Evolutionary conservation across 2,888 invertebrate genomes (phyloP), one percentile per base, ranked within the genome.

Genomic region (Melieria omissa): DNA sequence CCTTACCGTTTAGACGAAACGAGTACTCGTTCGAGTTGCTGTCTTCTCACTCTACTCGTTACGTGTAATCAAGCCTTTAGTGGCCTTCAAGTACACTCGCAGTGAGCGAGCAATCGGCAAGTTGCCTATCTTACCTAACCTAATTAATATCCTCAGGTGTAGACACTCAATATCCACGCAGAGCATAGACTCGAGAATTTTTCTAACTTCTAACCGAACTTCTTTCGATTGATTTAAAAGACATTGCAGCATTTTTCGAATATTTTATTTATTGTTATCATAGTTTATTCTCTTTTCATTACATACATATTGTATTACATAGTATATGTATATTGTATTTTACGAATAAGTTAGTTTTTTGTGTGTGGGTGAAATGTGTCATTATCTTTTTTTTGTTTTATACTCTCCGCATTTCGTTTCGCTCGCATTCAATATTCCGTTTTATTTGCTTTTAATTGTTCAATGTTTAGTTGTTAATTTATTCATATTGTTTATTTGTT

Each of bases 241-340:
- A 62, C 62, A 61, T 69, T 69, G 52, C 66, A 58, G 57, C 29
- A 4, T 12, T 54, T 55, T 42, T 58, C 65, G 70, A 70, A 60
- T 75, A 72, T 65, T 62, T 73, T 82, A 80, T 81, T 77, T 78
- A 78, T 76, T 77, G 67, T 81, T 81, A 79, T 80, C 70, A 71
- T 81, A 78, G 78, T 79, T 78, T 81, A 80, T 72, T 73, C 70
- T 69, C 63, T 47, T 65, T 68, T 63, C 81, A 82, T 80, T 83
- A 82, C 83, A 83, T 83, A 82, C 80, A 82, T 82, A 82, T 81
- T 83, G 79, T 82, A 82, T 41, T 75, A 71, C 75, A 75, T 75
- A 73, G 57, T 74, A 71, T 73, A 70, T 75, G 71, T 75, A 70
- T 71, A 64, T 71, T 74, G 58, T 72, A 61, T 65, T 69, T 58